Evolutionary conservation across 2,113 vertebrate species (phyloP).

Genomic region (Syngnathus typhle): DNA sequence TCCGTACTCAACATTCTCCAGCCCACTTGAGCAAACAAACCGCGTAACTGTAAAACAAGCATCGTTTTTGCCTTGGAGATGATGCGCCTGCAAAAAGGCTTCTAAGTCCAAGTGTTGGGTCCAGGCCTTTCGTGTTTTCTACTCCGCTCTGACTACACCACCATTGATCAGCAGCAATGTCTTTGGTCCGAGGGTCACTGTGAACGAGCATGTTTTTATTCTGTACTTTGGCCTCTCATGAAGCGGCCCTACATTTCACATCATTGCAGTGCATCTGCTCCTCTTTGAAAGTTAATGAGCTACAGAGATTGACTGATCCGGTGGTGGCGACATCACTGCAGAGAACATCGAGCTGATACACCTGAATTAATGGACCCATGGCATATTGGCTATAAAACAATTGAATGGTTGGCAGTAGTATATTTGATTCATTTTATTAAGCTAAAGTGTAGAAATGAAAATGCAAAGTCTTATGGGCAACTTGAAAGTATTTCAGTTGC

Average conservation of each 20-base stretch:
- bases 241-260: slow-evolving; percentile 36
- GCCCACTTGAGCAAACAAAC: slow-evolving; percentile 40
- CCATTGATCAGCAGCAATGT: slow-evolving; percentile 27
- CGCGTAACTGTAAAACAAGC: slow-evolving; percentile 12
- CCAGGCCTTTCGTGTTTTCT: slow-evolving; percentile 12
- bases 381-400: neutral
- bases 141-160: slow-evolving; percentile 4
- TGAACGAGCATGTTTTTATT: slow-evolving; percentile 26
- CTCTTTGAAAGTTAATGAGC: slow-evolving; percentile 57
- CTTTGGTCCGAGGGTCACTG: slow-evolving; percentile 18
- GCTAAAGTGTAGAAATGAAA: neutral
- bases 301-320: slow-evolving; percentile 46
- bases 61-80: slow-evolving; percentile 30
- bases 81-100: slow-evolving; percentile 20
- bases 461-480: neutral
- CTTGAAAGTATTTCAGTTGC: neutral
- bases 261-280: slow-evolving; percentile 38
- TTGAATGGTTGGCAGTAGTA: neutral
- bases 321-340: slow-evolving; percentile 17
- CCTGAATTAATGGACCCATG: slow-evolving; percentile 21
- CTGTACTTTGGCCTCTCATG: neutral
- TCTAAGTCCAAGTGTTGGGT: slow-evolving; percentile 17
- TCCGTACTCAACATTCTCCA: slow-evolving; percentile 26
- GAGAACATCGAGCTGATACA: slow-evolving; percentile 17
- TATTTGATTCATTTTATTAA: neutral